Evolutionary conservation across 2,888 invertebrate species (phyloP).

Genomic region (Cryptophagus acutangulus): DNA sequence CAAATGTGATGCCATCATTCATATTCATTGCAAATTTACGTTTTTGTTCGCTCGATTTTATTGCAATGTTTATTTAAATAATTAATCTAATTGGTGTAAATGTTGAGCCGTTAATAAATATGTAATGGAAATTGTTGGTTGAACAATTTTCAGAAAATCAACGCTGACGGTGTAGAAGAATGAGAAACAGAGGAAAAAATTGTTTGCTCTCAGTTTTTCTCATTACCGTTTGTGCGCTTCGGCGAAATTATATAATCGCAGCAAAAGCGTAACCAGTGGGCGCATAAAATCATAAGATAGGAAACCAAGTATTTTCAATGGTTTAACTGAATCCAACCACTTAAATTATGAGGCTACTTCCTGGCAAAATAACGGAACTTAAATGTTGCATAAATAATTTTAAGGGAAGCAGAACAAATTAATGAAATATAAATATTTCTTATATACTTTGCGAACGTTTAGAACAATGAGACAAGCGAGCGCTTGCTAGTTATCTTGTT

Average conservation of each 20-base stretch:
- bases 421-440: conserved; percentile 31
- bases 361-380: conserved; percentile 41
- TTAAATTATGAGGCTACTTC: conserved; percentile 38
- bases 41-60: too few species aligned
- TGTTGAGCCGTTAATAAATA: too few species aligned
- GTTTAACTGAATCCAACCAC: conserved; percentile 34
- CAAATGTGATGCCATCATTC: neutral
- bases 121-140: too few species aligned
- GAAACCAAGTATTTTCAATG: conserved; percentile 33
- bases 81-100: too few species aligned
- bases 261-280: conserved; percentile 22
- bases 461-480: conserved; percentile 3
- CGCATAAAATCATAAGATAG: conserved; percentile 34
- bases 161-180: too few species aligned
- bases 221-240: neutral
- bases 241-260: conserved; percentile 2
- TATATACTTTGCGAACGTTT: conserved; percentile 1
- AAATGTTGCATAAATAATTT: conserved; percentile 38
- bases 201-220: neutral
- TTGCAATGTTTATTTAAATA: too few species aligned
- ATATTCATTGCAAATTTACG: conserved; percentile 1
- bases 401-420: conserved; percentile 26
- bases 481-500: conserved; percentile 23
- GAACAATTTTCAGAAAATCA: too few species aligned
- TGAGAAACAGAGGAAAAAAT: too few species aligned